Evolutionary conservation across 2,113 vertebrate genomes (phyloP), one percentile per base, ranked within the genome.

Genomic region (Polypterus senegalus): DNA sequence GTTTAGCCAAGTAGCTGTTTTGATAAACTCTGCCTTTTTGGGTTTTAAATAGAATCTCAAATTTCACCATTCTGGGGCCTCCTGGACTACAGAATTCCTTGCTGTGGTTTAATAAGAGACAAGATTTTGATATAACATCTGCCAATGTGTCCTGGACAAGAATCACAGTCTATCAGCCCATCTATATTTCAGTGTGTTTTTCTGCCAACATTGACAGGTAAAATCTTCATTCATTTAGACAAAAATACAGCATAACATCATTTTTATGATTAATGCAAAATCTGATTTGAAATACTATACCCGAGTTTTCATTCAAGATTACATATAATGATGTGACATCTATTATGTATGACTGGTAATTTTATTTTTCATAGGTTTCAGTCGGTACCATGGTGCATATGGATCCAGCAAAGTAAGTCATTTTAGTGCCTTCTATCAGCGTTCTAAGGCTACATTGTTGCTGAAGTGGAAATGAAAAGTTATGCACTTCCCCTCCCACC

Each of bases 331-430:
- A 27, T 27, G 51, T 8, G 7, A 52, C 51, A 10, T 52, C 10
- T 52, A 10, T 52, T 52, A 52, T 52, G 27, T 52, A 8, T 52
- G 3, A 52, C 51, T 51, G 6, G 7, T 7, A 8, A 52, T 47
- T 52, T 62, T 44, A 11, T 55, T 52, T 62, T 7, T 54, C 48
- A 47, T 46, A 62, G 61, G 53, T 49, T 62, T 8, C 61, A 62
- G 61, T 62, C 61, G 27, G 61, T 54, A 47, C 61, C 61, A 52
- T 46, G 44, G 5, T 62, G 61, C 51, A 62, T 62, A 6, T 62
- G 61, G 61, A 62, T 62, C 54, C 51, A 27, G 45, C 61, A 54
- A n/a, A 45, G 61, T 62, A 62, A 10, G 53, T 49, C 49, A 51
- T 8, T 45, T 10, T 27, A 5, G 46, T 52, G 7, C 4, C 51